Evolutionary conservation across 2,888 invertebrate species (phyloP), one percentile per base, ranked within the genome.

Genomic region (Limnephilus lunatus): DNA sequence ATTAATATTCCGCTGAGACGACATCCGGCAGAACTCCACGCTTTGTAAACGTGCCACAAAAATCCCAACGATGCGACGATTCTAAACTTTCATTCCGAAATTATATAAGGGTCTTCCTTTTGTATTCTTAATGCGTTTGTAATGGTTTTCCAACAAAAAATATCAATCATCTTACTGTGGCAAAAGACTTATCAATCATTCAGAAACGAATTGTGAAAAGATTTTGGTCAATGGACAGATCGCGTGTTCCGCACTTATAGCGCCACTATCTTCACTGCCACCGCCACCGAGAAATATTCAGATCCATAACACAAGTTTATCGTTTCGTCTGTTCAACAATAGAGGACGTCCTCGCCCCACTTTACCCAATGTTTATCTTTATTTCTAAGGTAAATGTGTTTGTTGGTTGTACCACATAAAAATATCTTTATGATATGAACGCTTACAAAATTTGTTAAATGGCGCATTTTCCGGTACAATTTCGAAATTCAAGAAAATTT

Each of bases 271-370:
- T 82, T 25, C 35, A 48, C 48, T 15, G 2, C 3, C 4, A 48
- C 48, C 15, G 15, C 4, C 0, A 53, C 80, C 32, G 32, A n/a
- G 31, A 88, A 68, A 32, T 80, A 32, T 53, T 53, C n/a, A 32
- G 14, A 35, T 19, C 15, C 7, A 32, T 53, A 89, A 80, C 30
- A 89, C 25, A 35, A 80, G 39, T 83, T 11, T 83, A 83, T 83
- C 32, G 32, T 4, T 35, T 83, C 83, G 9, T 31, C 2, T 35
- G 9, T 32, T 32, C 83, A 83, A 83, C 83, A 31, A 31, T 32
- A 31, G 83, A 83, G 9, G 89, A 80, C 80, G 80, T 88, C 89
- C 31, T 25, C 80, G 80, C 25, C n/a, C 53, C 32, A 88, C 31
- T 30, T 88, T 48, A 53, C 35, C 68, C 3, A 2, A 48, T n/a